phyloP scores from a whole-genome alignment of 2,888 invertebrate genomes.

The Eupithecia inturbata region DNA sequence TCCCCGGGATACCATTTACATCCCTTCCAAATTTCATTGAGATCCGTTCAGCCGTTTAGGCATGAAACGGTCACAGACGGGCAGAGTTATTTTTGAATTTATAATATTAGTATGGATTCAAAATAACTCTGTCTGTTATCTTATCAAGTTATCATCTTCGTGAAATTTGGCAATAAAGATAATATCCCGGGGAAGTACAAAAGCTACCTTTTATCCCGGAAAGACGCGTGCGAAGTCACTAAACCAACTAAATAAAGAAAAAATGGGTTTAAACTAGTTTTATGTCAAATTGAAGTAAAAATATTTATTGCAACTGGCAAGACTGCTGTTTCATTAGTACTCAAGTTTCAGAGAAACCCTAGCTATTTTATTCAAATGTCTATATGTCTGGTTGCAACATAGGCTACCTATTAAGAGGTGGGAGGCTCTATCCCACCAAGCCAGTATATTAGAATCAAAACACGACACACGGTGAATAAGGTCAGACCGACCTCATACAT shows the following conservation, averaged over 20 bases:
- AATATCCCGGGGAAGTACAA: background rate
- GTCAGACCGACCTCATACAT: background rate
- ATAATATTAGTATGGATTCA: no score
- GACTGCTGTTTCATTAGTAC: background rate
- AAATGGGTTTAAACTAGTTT: background rate
- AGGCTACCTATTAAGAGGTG: constrained; percentile 43
- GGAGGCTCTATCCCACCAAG: constrained; percentile 40
- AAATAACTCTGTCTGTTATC: no score
- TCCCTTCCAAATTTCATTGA: no score
- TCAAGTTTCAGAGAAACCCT: background rate
- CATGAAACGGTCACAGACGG: no score
- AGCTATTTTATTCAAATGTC: constrained; percentile 32
- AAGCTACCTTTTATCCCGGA: background rate
- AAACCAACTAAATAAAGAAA: no score
- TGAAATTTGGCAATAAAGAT: background rate
- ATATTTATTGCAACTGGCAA: background rate
- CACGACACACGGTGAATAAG: background rate
- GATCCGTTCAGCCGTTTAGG: no score
- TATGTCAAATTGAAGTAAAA: background rate
- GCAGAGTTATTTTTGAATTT: no score
- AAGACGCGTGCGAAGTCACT: background rate
- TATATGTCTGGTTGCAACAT: constrained; percentile 42
- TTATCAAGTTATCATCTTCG: no score
- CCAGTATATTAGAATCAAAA: constrained; percentile 39
- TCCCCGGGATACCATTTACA: no score